Base-by-base conservation (phyloP, 2,113 vertebrate genomes). In the Triplophysa siluroides region DNA sequence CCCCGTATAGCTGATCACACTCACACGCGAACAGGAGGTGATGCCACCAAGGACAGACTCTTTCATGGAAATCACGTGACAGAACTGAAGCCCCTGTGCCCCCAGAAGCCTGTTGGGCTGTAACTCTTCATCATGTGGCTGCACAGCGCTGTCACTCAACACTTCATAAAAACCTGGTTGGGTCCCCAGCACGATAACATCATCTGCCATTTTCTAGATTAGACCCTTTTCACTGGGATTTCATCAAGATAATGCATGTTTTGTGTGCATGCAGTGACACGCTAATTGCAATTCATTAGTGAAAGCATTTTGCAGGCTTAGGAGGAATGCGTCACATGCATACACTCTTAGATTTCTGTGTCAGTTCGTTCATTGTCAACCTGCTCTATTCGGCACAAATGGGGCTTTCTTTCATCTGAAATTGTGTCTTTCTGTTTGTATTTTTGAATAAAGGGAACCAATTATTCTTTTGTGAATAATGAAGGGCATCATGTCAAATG, bases 251-350 rank as follows among this genome's bases (percentile, higher is more conserved):
- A 76, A 82, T 78, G 77, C 67, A 54, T 79, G 56, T 81, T 70
- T 67, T 81, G 64, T 50, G 60, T 67, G 24, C 47, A 29, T 63
- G 26, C 63, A 45, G 29, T 73, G 72, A 79, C 68, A 78, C 21
- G 10, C 66, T 81, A 83, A 84, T 82, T 82, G 79, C 66, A 74
- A 84, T 76, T 66, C 67, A 79, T 84, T 81, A 80, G 65, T 19
- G 29, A 58, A 33, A 62, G 63, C 76, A 60, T 78, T 72, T 78
- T 69, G 81, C 61, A 73, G 50, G 38, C 47, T 70, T 68, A 7
- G 21, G 10, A 52, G 56, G 38, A 63, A 76, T 73, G 26, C 43
- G 21, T 76, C 73, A 33, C 69, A n/a, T 77, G 43, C 64, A 56
- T 76, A 29, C 58, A 58, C 54, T 78, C 47, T 62, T 24, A 41